Conservation (phyloP, 2,113 vertebrate species). For the Aspiorhynchus laticeps region DNA sequence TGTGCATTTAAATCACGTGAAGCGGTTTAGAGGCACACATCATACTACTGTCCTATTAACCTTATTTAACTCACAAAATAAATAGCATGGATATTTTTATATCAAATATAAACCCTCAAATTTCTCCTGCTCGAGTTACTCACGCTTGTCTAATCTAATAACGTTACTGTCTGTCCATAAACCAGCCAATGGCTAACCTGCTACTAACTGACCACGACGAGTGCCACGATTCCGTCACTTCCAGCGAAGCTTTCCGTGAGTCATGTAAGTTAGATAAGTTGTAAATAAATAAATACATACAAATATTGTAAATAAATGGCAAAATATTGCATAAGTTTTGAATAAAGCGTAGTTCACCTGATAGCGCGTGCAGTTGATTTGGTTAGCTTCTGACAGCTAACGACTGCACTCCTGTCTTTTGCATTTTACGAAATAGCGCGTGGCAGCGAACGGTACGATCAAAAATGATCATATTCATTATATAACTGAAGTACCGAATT, state of each 20-base stretch:
- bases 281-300: too few relatives aligned
- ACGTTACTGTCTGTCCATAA: too few relatives aligned
- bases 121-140: neutral
- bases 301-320: neutral
- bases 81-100: neutral
- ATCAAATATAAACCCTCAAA: neutral
- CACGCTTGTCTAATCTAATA: neutral
- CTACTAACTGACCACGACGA: neutral
- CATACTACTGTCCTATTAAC: neutral
- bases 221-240: neutral
- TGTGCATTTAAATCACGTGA: neutral
- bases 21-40: neutral
- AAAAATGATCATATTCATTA: neutral
- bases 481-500: neutral
- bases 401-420: conserved; percentile 2
- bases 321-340: neutral
- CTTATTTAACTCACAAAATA: neutral
- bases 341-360: neutral
- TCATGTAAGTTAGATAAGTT: neutral
- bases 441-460: neutral
- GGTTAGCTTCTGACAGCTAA: conserved; percentile 33
- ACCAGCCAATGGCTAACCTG: conserved; percentile 10
- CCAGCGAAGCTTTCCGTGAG: neutral
- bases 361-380: conserved; percentile 17
- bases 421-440: neutral